These are phyloP conservation scores for Cerastis rubricosa DNA, from an alignment of 2,888 invertebrate species.

Conservation along the genomic window DNA sequence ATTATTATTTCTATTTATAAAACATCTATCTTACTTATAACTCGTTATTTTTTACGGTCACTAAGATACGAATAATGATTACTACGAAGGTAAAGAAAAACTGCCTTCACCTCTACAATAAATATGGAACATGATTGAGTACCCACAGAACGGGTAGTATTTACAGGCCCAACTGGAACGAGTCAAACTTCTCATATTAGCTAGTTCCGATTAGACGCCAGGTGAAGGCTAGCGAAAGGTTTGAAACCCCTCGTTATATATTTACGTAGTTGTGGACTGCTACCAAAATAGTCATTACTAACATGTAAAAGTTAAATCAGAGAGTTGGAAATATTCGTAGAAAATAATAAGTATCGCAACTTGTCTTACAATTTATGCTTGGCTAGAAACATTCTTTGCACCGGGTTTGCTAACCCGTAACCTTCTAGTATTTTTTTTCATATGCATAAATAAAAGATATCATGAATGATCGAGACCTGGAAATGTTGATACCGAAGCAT, in stretches of 20 bases:
- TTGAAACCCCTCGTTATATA: slow-evolving; percentile 20
- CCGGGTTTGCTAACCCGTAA: neutral
- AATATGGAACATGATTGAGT: slow-evolving; percentile 28
- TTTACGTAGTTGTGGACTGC: neutral
- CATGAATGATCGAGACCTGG: slow-evolving; percentile 2
- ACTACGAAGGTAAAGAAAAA: slow-evolving; percentile 8
- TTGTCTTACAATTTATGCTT: neutral
- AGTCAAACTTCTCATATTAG: slow-evolving; percentile 11
- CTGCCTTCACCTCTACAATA: neutral
- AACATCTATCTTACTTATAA: too few species aligned
- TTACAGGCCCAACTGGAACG: slow-evolving; percentile 9
- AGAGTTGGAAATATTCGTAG: slow-evolving; percentile 8
- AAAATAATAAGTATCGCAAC: neutral
- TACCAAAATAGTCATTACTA: slow-evolving; percentile 16
- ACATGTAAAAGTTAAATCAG: slow-evolving; percentile 1
- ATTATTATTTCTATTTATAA: neutral
- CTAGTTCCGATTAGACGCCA: slow-evolving; percentile 12
- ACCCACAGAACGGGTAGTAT: slow-evolving; percentile 10
- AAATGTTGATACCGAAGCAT: neutral
- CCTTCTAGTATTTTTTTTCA: neutral
- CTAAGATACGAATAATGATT: slow-evolving; percentile 5
- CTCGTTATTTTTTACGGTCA: neutral
- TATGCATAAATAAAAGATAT: neutral
- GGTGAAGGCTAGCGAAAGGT: slow-evolving; percentile 14
- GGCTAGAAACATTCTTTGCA: neutral